phyloP scores from a whole-genome alignment of 2,797 vertebrate genomes.

The Adelosebastes latens region DNA sequence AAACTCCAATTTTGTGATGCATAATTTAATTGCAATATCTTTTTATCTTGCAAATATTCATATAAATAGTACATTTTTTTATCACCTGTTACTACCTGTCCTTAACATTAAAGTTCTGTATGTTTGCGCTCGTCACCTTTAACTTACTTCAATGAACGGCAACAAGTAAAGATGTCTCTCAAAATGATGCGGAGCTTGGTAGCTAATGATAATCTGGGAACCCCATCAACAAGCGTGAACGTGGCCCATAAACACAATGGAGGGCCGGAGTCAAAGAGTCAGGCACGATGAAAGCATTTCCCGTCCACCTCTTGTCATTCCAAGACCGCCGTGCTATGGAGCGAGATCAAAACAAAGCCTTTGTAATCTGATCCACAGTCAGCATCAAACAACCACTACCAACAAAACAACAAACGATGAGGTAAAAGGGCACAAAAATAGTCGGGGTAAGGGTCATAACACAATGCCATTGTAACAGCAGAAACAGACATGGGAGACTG shows the following conservation, averaged over 20 bases:
- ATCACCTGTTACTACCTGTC: not conserved
- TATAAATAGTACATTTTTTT: not conserved
- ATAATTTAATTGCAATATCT: not conserved
- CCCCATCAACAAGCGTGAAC: conserved; percentile 52
- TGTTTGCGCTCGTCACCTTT: not conserved
- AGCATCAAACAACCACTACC: conserved; percentile 73
- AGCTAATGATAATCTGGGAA: conserved; percentile 57
- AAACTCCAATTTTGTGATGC: conserved; percentile 39
- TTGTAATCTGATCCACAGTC: conserved; percentile 77
- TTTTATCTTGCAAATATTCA: not conserved
- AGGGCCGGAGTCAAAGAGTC: conserved; percentile 63
- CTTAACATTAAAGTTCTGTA: not conserved
- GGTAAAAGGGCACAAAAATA: conserved; percentile 63
- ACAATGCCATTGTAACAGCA: conserved; percentile 56
- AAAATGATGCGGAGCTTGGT: not conserved
- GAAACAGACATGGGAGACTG: conserved; percentile 25
- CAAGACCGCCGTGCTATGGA: conserved; percentile 62
- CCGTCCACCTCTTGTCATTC: conserved; percentile 75
- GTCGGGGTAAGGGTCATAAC: conserved; percentile 24
- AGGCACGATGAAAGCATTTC: conserved; percentile 81
- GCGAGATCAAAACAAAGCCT: conserved; percentile 76
- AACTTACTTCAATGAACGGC: not conserved
- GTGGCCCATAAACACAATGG: conserved; percentile 74
- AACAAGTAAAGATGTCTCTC: not conserved
- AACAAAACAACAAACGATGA: conserved; percentile 70